Evolutionary conservation across 2,888 invertebrate genomes (phyloP), one percentile per base, ranked within the genome.

Genomic region (Notodonta ziczac): DNA sequence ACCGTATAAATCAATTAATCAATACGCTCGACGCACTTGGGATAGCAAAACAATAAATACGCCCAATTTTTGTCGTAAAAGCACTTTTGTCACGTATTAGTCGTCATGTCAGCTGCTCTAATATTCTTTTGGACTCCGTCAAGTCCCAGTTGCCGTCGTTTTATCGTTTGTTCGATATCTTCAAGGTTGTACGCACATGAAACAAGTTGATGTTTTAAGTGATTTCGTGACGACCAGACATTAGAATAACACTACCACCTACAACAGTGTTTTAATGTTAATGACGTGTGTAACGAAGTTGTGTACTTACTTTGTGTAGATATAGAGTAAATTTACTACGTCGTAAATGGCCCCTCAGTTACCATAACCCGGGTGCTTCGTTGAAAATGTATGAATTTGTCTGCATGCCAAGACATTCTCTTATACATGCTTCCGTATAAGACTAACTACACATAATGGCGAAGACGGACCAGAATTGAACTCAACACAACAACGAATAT

Each of bases 101-200:
- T 62, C 55, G 53, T 64, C 48, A 57, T 59, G 57, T 59, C 54
- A 59, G 61, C 66, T 63, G 59, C 63, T 67, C 63, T 67, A 63
- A 71, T 62, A 58, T 71, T 59, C 58, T 63, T 65, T 64, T 66
- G 54, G 60, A 59, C 62, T 65, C n/a, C 56, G 56, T 75, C 66
- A 63, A 60, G 58, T 67, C 66, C 62, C 62, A 59, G 63, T 72
- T 61, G 66, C 69, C 58, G 62, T 69, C 62, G 66, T 75, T 73
- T 73, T 70, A 74, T 59, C 63, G 72, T 46, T 59, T 67, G 74
- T 75, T 83, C 83, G 71, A 84, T 83, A 80, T 74, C 66, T 69
- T 68, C 79, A 79, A 82, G 79, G 82, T 69, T 78, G 64, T 64
- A 60, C 65, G 63, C 58, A 67, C 66, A 68, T 65, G 72, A 68